phyloP scores from a whole-genome alignment of 1,140 invertebrate genomes.

The Drosophila neocordata region DNA sequence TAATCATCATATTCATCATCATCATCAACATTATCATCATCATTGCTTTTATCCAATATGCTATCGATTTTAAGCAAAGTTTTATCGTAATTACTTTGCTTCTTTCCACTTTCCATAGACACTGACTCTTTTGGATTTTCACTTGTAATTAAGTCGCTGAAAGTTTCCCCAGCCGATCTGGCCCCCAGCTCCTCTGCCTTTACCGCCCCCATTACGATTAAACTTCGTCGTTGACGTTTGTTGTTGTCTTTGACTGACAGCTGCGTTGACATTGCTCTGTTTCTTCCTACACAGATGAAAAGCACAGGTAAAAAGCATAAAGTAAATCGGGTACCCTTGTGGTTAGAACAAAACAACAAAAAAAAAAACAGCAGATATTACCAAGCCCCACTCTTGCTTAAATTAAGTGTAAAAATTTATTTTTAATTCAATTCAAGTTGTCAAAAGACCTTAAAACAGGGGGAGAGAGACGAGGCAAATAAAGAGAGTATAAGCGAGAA shows the following conservation, averaged over 20 bases:
- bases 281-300: constrained; percentile 44
- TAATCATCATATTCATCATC: constrained; percentile 7
- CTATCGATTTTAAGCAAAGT: constrained; percentile 67
- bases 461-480: constrained; percentile 13
- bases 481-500: background rate
- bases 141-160: constrained; percentile 79
- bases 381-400: constrained; percentile 9
- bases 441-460: constrained; percentile 23
- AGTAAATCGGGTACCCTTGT: constrained; percentile 9
- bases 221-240: constrained; percentile 59
- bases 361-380: background rate
- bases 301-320: constrained; percentile 8
- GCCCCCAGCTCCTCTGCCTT: constrained; percentile 16
- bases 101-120: constrained; percentile 10
- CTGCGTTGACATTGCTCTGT: constrained; percentile 49
- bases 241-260: constrained; percentile 42
- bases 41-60: constrained; percentile 50
- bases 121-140: constrained; percentile 34
- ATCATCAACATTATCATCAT: constrained; percentile 63
- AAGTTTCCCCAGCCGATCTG: constrained; percentile 56
- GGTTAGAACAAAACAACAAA: constrained; percentile 3
- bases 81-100: constrained; percentile 60
- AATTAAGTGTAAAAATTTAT: constrained; percentile 62
- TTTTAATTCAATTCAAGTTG: constrained; percentile 57
- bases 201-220: constrained; percentile 44